Percentiles rank a stretch among this genome's conserved stretches.
These are phyloP conservation scores for Branchinecta lindahli DNA, from an alignment of 1,140 invertebrate species.

Conservation along the genomic window DNA sequence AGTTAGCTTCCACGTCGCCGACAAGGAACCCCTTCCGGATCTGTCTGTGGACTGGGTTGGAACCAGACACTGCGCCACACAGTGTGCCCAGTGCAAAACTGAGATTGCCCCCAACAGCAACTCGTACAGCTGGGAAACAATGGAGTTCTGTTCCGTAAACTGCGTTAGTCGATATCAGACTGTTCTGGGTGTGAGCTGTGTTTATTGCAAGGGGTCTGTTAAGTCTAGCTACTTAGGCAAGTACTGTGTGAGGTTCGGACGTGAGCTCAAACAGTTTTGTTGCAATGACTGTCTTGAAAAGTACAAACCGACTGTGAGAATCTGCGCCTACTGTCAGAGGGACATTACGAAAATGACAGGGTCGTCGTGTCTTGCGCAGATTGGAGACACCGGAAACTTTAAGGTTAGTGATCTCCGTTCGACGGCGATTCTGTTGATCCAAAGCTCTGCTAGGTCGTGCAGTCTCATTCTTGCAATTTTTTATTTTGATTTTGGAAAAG, in stretches of 20 bases:
- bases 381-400: not conserved
- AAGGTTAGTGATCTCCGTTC: not conserved
- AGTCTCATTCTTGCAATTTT: no score
- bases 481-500: no score
- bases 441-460: no score
- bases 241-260: not conserved
- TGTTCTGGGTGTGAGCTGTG: not conserved
- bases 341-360: not conserved
- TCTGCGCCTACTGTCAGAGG: not conserved
- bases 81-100: not conserved
- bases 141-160: not conserved
- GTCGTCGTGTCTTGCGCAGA: not conserved
- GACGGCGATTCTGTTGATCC: no score
- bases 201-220: not conserved
- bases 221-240: not conserved
- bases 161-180: not conserved
- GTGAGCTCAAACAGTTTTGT: slow-evolving; percentile 3
- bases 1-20: not conserved
- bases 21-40: not conserved
- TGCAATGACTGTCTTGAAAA: not conserved
- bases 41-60: not conserved
- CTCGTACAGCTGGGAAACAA: not conserved
- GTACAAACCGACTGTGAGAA: slow-evolving; percentile 3
- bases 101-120: not conserved
- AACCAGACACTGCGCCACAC: not conserved